Conservation (phyloP, 2,888 invertebrate genomes). For the Pelosia muscerda region DNA sequence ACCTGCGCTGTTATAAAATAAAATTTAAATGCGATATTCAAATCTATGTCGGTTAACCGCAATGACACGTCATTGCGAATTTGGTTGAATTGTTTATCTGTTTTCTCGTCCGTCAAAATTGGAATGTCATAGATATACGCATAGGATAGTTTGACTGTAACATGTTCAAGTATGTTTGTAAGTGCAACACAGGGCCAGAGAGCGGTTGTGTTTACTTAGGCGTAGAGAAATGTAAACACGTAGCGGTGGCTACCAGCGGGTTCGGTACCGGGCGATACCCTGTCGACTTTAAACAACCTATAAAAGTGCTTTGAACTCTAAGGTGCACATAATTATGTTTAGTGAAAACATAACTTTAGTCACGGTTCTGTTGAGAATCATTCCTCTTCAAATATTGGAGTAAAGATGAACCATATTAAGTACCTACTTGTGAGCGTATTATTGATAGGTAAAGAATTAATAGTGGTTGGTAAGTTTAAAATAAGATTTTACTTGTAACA, state of each 20-base stretch:
- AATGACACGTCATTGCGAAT: conserved; percentile 5
- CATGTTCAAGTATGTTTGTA: conserved; percentile 31
- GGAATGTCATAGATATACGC: not conserved
- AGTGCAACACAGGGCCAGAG: conserved; percentile 50
- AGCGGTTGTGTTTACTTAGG: conserved; percentile 69
- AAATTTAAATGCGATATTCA: conserved; percentile 12
- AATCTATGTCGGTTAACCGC: not conserved
- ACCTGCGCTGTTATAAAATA: conserved; percentile 7
- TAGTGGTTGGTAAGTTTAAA: not conserved
- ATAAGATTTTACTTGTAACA: not conserved
- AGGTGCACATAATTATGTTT: conserved; percentile 61
- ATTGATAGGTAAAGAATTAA: not conserved
- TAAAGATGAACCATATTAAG: not conserved
- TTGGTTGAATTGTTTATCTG: not conserved
- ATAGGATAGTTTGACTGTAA: conserved; percentile 37
- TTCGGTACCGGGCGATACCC: conserved; percentile 48
- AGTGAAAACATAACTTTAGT: conserved; percentile 62
- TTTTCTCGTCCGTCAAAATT: not conserved
- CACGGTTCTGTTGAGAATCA: conserved; percentile 42
- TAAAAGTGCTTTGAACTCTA: conserved; percentile 68
- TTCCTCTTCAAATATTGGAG: conserved; percentile 7
- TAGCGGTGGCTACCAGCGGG: conserved; percentile 47
- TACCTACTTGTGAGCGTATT: not conserved
- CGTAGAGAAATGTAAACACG: conserved; percentile 69
- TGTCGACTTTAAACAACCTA: conserved; percentile 54